Evolutionary conservation across 2,113 vertebrate genomes (phyloP).

Genomic region (Uropsilus gracilis): DNA sequence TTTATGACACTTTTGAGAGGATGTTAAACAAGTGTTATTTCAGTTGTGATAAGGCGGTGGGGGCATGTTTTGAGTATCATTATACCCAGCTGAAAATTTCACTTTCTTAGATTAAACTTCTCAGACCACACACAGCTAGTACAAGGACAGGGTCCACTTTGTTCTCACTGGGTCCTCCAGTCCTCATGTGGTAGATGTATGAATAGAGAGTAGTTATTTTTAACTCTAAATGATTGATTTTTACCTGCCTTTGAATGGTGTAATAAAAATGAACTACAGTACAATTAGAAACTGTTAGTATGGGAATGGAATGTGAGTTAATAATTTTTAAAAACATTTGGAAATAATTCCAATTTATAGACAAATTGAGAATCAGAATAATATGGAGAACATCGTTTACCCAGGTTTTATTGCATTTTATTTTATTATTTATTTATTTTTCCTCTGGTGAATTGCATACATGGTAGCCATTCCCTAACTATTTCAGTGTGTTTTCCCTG

Average conservation of each 20-base stretch:
- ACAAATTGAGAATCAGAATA: neutral
- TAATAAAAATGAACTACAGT: neutral
- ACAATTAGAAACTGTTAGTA: constrained; percentile 4
- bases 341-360: neutral
- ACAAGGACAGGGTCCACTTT: neutral
- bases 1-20: neutral
- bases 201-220: neutral
- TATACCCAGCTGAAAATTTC: neutral
- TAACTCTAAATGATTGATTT: constrained; percentile 33
- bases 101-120: neutral
- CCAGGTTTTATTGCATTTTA: neutral
- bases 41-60: neutral
- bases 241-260: neutral
- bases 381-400: neutral
- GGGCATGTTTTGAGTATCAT: neutral
- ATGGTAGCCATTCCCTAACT: neutral
- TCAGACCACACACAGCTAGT: too few species aligned
- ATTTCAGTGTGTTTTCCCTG: neutral
- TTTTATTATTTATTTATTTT: neutral
- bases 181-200: neutral
- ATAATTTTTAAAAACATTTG: neutral
- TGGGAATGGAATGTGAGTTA: neutral
- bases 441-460: neutral
- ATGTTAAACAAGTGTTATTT: neutral
- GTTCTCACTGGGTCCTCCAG: neutral